A percentile compares a stretch with the other conserved stretches of the same genome.
Conservation (phyloP, 2,113 vertebrate species). For the Ploceus nigricollis region DNA sequence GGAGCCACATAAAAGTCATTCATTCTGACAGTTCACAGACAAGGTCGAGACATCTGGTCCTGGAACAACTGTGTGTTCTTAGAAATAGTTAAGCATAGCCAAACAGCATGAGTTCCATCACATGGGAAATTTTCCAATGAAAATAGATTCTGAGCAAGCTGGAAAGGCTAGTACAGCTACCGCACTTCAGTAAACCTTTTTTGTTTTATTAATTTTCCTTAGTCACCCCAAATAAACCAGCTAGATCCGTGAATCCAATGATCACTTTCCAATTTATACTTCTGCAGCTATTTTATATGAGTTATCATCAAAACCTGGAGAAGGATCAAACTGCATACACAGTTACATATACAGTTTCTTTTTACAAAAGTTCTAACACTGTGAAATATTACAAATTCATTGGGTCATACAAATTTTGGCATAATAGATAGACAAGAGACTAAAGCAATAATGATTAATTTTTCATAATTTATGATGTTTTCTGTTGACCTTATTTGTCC, state of each 20-base stretch:
- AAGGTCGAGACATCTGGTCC: neutral
- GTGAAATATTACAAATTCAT: neutral
- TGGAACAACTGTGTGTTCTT: neutral
- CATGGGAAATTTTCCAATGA: neutral
- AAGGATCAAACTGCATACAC: neutral
- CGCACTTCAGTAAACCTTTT: neutral
- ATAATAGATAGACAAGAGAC: neutral
- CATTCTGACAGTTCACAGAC: rapidly evolving
- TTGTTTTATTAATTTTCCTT: neutral
- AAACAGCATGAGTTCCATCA: neutral
- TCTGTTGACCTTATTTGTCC: neutral
- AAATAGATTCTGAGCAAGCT: neutral
- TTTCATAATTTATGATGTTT: neutral
- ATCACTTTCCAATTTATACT: neutral
- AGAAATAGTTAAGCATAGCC: neutral
- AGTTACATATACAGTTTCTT: rapidly evolving
- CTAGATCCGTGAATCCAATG: neutral
- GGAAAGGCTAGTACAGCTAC: neutral
- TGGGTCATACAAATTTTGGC: neutral
- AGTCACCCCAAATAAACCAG: neutral
- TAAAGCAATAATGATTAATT: neutral
- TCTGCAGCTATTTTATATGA: neutral
- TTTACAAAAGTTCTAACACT: neutral
- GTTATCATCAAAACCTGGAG: neutral
- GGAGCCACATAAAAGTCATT: neutral